Conservation (phyloP, 2,888 invertebrate species). For the Euzetes globulus region DNA sequence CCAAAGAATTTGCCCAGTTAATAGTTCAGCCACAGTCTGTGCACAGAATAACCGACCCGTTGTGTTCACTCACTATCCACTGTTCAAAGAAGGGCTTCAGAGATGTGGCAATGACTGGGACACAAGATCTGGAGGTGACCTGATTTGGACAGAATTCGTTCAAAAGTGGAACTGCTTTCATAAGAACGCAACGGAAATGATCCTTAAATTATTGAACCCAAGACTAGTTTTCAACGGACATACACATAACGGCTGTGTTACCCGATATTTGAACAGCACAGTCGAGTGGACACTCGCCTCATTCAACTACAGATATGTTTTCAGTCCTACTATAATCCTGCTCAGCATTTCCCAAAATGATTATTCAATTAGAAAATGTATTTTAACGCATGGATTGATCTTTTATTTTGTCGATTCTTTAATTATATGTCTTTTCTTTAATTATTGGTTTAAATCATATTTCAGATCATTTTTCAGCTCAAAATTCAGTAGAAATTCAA, state of each 20-base stretch:
- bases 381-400: too few relatives aligned
- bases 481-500: too few relatives aligned
- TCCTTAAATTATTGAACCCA: background rate
- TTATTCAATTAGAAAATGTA: too few relatives aligned
- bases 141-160: background rate
- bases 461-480: too few relatives aligned
- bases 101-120: background rate
- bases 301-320: background rate
- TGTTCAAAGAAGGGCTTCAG: background rate
- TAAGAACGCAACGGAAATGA: background rate
- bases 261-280: background rate
- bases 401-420: too few relatives aligned
- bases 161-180: background rate
- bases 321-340: background rate
- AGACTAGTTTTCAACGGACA: background rate
- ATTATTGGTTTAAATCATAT: too few relatives aligned
- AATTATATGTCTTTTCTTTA: background rate
- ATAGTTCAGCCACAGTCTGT: background rate
- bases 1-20: background rate
- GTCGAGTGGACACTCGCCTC: background rate
- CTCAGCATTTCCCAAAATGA: background rate
- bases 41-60: background rate
- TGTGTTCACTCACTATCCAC: background rate
- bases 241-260: background rate
- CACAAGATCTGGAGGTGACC: background rate